Evolutionary conservation across 2,797 vertebrate genomes (phyloP), one percentile per base, ranked within the genome.

Genomic region (Microtus obscurus): DNA sequence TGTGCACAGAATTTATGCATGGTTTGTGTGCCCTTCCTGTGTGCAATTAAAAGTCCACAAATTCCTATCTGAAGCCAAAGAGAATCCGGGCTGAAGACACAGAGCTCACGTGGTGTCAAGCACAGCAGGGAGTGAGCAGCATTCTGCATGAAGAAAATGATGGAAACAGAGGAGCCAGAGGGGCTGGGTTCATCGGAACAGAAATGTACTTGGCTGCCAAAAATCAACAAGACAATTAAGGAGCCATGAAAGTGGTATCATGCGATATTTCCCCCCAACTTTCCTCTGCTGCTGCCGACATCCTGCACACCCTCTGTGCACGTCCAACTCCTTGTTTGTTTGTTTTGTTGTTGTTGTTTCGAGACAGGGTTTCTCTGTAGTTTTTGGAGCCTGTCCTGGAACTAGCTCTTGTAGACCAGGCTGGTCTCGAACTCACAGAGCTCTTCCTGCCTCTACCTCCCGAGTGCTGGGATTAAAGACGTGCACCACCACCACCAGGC

Each of bases 1-100:
- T 90, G 78, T 17, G n/a, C 51, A 94, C 48, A 96, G 90, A 90
- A 94, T 89, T 95, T 96, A 90, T 96, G 95, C 74, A 89, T 65
- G 73, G 80, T 96, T 93, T 59, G 87, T 92, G 86, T 80, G 56
- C 27, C 95, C 90, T 71, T 97, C 94, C 79, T 89, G 69, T 76
- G 76, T 92, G 37, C 93, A 98, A 98, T 97, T 98, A 98, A 97
- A 95, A 96, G 69, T 67, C 89, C 95, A 91, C 16, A 96, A 90
- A 87, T 94, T 97, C 91, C 94, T 96, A 95, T 94, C 85, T 29
- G 87, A 89, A 59, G 94, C 65, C 93, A 89, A 73, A 97, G 51
- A 96, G 92, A 95, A 74, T 93, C 77, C 87, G 23, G 2, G 76
- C 77, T 40, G 5, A 87, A 96, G 96, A 96, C 96, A 27, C 59